Base-by-base conservation (phyloP, 2,888 invertebrate species). In the Cheilosia soror region DNA sequence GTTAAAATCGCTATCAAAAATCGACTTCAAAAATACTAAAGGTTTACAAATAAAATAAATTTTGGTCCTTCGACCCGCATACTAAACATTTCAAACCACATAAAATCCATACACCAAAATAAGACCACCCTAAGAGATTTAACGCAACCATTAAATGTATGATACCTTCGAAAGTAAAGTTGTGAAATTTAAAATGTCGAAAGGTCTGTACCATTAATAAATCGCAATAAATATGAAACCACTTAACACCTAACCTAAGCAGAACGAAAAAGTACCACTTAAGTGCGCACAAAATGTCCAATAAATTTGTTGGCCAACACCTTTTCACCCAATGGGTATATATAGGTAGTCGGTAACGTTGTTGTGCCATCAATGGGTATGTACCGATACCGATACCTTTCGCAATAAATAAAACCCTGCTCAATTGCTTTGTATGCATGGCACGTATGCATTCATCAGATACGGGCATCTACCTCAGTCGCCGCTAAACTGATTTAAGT, bases 371-470 rank as follows among this genome's bases (percentile, higher is more conserved):
- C 31, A 33, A 62, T 33, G 63, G 40, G 20, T 20, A 20, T 20
- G 3, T 4, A 37, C 29, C 29, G 29, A 29, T 29, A 29, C 33
- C 78, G 57, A 51, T 62, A 68, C 57, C 27, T 75, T 81, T 69
- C 25, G 80, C 75, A 75, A 75, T 75, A 77, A 81, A 66, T 60
- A n/a, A 58, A 44, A 49, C 49, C 49, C 71, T 57, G 40, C 6
- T 20, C 44, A 15, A 37, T 15, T 31, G 33, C 51, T 71, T 73
- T 75, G 58, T 76, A 81, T 81, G 81, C 4, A 42, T 29, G 69
- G 63, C 81, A 81, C 81, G 81, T 81, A 63, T 65, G 65, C 65
- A 65, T 76, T 58, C 81, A 76, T 76, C 69, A 69, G 76, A 69
- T 76, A 81, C 69, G 75, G 81, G 51, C 58, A 81, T 81, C 65